phyloP scores from a whole-genome alignment of 1,140 invertebrate species.

The Zelostemma sp. region DNA sequence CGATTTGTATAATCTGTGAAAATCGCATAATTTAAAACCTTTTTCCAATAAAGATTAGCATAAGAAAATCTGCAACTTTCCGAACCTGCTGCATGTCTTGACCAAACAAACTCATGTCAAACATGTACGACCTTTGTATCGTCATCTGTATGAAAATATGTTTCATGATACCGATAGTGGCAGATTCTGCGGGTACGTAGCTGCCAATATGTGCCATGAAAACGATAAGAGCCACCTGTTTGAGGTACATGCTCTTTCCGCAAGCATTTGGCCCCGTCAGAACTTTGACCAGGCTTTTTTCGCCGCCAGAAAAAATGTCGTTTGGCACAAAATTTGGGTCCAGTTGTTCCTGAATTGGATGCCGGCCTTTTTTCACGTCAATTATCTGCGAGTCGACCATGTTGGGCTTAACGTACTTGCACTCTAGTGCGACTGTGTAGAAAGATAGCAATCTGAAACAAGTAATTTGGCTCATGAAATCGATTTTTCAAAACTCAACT shows the following conservation, averaged over 20 bases:
- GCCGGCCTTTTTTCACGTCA: conserved; percentile 79
- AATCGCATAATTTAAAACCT: too few species aligned
- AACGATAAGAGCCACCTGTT: conserved; percentile 82
- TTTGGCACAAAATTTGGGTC: conserved; percentile 81
- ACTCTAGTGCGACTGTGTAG: conserved; percentile 77
- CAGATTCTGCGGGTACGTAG: conserved; percentile 86
- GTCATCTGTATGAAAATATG: conserved; percentile 84
- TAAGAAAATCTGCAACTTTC: background rate
- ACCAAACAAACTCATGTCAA: conserved; percentile 87
- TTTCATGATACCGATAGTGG: conserved; percentile 77
- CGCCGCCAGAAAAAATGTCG: conserved; percentile 73
- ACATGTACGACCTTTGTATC: conserved; percentile 77
- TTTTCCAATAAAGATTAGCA: too few species aligned
- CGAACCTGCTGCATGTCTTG: conserved; percentile 85
- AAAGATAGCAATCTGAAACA: conserved; percentile 80
- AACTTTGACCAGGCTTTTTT: conserved; percentile 77
- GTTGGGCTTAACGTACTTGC: conserved; percentile 79
- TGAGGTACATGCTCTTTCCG: conserved; percentile 93
- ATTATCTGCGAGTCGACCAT: conserved; percentile 75
- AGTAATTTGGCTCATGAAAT: background rate
- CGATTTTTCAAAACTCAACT: background rate
- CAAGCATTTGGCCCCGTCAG: conserved; percentile 91
- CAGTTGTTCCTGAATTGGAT: conserved; percentile 82
- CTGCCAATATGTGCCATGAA: conserved; percentile 91
- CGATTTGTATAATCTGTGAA: conserved; percentile 64